These are phyloP conservation scores for Agelaius phoeniceus DNA, from an alignment of 2,113 vertebrate species.

Conservation along the genomic window DNA sequence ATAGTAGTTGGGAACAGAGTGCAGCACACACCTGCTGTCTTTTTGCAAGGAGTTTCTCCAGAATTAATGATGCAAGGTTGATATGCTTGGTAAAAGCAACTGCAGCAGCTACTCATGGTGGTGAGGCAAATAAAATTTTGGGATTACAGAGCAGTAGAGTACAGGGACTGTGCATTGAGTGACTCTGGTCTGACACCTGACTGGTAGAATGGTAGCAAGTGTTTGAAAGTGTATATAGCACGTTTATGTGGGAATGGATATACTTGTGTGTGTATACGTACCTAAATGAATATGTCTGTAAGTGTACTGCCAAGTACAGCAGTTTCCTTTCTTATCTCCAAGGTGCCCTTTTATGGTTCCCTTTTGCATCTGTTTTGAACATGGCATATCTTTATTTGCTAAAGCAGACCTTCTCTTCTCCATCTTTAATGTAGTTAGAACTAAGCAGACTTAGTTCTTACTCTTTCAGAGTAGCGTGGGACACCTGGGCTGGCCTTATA, in stretches of 20 bases:
- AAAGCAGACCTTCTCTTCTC: background rate
- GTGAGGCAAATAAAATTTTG: background rate
- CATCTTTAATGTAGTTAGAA: background rate
- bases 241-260: background rate
- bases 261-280: background rate
- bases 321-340: background rate
- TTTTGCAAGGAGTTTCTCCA: background rate
- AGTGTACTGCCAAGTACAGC: background rate
- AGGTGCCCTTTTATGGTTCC: background rate
- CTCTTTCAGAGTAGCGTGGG: rapidly evolving
- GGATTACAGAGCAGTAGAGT: background rate
- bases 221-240: background rate
- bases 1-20: background rate
- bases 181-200: background rate
- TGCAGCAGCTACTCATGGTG: background rate
- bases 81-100: background rate
- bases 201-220: background rate
- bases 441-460: background rate
- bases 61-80: background rate
- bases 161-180: background rate
- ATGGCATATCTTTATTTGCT: background rate
- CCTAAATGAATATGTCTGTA: background rate
- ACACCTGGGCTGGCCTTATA: background rate
- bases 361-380: background rate
- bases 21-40: background rate